Evolutionary conservation across 2,113 vertebrate species (phyloP), one percentile per base, ranked within the genome.

Genomic region (Ursus arctos): DNA sequence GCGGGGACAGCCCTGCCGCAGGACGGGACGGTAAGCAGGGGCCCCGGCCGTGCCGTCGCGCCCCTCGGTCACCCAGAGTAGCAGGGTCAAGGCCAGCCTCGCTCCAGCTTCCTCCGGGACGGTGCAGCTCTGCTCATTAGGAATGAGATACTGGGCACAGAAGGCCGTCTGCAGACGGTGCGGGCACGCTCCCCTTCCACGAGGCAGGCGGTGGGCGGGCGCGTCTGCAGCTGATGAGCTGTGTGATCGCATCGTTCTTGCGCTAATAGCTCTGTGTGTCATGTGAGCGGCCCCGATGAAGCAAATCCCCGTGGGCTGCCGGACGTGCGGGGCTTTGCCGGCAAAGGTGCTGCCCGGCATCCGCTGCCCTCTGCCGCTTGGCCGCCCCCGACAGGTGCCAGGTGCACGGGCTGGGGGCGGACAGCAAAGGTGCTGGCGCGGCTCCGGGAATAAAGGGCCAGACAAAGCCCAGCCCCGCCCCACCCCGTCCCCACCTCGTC

Each of bases 221-320:
- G 97, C 98, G 97, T 94, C 98, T 95, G 96, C 80, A 96, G 96
- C 98, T 98, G 99, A 99, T 99, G 98, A 99, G 97, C 98, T 97
- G 92, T 91, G 98, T 99, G 99, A 99, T 99, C 97, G 89, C 47
- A 88, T 97, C 95, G 98, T 99, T 98, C 98, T 98, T 98, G 99
- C 98, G 94, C 98, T 98, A 98, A 98, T 97, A 97, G 98, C 98
- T 98, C 89, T 98, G 98, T 96, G 97, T 98, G 97, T 97, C 1
- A 0, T 47, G 88, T 94, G 97, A 95, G 86, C 83, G 88, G 88
- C 97, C 95, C 95, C 76, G 96, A 95, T 97, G 94, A 97, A 88
- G 67, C 97, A 97, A 97, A 97, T 97, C 77, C 77, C 88, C 4
- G 14, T 74, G n/a, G 19, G 97, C 94, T 89, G 40, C 88, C 61